Base-by-base conservation (phyloP, 2,113 vertebrate species). In the Vidua macroura region DNA sequence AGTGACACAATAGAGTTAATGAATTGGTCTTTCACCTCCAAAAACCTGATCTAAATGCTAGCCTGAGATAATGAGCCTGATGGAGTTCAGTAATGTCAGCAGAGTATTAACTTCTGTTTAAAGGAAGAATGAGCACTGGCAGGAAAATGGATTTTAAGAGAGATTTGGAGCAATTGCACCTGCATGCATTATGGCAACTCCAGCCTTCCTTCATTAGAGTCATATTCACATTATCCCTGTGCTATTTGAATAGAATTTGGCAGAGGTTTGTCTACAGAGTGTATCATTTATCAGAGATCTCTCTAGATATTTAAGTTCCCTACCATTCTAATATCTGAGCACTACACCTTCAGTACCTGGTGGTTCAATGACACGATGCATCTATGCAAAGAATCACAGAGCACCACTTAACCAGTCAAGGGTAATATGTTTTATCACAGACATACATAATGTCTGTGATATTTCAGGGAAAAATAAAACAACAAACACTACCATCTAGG, bases 131-230 rank as follows among this genome's bases (percentile, higher is more conserved):
- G 81, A 96, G 86, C 89, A 96, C 95, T 97, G 96, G 96, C 96
- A 97, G 95, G 89, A 92, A 97, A 97, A 96, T 96, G 86, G 95
- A 95, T 97, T 96, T 96, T 95, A 96, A 96, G 95, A 96, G 95
- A 96, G 86, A 96, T 97, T 95, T 97, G 94, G 96, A 97, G 96
- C 96, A 95, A 97, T 96, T 97, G 96, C 96, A 97, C 96, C 96
- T 97, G 96, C 96, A 73, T 91, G 89, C 81, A 93, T 96, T 95
- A 97, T 95, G 93, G 96, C 92, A 95, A 95, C 96, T 95, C 96
- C 70, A 94, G 92, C 86, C 94, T 97, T 95, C 96, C 94, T 97
- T 97, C 96, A 97, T 97, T 95, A 97, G 96, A 93, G 77, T 91
- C 96, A 95, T 81, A 97, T 97, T 97, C 96, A 97, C 94, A 95